Base-by-base conservation (phyloP, 1,140 invertebrate species). In the Zophobas atratus region DNA sequence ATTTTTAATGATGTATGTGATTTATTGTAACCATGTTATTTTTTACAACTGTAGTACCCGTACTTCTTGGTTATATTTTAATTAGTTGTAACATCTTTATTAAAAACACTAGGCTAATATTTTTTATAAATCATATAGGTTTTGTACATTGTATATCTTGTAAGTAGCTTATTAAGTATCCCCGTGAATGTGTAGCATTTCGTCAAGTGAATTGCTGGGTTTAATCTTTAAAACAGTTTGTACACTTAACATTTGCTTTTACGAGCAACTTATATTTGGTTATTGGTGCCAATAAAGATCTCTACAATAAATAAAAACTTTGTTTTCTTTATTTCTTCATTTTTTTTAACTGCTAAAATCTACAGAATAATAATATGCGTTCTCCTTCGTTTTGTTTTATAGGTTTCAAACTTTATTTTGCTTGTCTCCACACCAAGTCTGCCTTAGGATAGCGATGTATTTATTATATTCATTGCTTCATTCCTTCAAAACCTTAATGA, bases 61-160 rank as follows among this genome's bases (percentile, higher is more conserved):
- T 78, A 77, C 63, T 79, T 77, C 55, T 77, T 74, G 76, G 73
- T 78, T 75, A 48, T 56, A 70, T 72, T 57, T 74, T 77, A 63
- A 46, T 77, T 76, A 76, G 51, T 71, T 80, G 75, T 71, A 76
- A 77, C 48, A 57, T 57, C 57, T 77, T 73, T 32, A 76, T 79
- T 79, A 77, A 79, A 20, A 80, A 56, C 82, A 80, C 48, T 82
- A 83, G 81, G 78, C 79, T 85, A 83, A 85, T 83, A 83, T 84
- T 85, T 84, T 85, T 83, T 85, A 85, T 84, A 81, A 83, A 79
- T 82, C 77, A 53, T 78, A 82, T 85, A 86, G 83, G 82, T 86
- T 86, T 86, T 86, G 85, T 86, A 86, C 84, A 86, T 86, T 86
- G 83, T 86, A 85, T 83, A 86, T 60, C 56, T 81, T 80, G 75